Base-by-base conservation (phyloP, 2,888 invertebrate genomes). In the Callinectes sapidus region DNA sequence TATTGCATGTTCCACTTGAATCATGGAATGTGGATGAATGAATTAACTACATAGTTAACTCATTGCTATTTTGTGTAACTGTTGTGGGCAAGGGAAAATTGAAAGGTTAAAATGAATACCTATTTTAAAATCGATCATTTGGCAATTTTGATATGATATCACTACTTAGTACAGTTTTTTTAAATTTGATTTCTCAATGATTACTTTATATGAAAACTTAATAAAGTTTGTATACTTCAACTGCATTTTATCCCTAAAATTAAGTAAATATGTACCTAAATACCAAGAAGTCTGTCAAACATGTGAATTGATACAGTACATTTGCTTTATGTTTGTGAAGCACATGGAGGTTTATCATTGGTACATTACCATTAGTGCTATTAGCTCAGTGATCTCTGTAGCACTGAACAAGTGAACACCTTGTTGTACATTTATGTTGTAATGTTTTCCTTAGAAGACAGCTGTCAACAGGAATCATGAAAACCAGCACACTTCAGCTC, bases 391-490 rank as follows among this genome's bases (percentile, higher is more conserved):
- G 28, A 71, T 71, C 28, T n/a, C 28, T 71, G 5, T n/a, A 6
- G 71, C 71, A 71, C 28, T 13, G 1, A 71, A 61, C 1, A 61
- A 28, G 71, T 28, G 71, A 28, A 28, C 28, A 71, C 10, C 6
- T 18, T 2, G 18, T 18, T 2, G 18, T 71, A 71, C 8, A 71
- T 39, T 71, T 23, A n/a, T 71, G n/a, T 71, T 71, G 23, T 71
- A n/a, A 71, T n/a, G n/a, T n/a, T 23, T 71, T n/a, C 6, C n/a
- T 71, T 71, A n/a, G 5, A 71, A 23, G 66, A n/a, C n/a, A 71
- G 66, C n/a, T 71, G 71, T 71, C 71, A 28, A 71, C 28, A 71
- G 28, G n/a, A 71, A 71, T n/a, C 71, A 28, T 71, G 71, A 71
- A 28, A 28, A 23, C 23, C 28, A 28, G 28, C 28, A 71, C 71